phyloP scores from a whole-genome alignment of 2,888 invertebrate genomes.

The Pachymerium ferrugineum region DNA sequence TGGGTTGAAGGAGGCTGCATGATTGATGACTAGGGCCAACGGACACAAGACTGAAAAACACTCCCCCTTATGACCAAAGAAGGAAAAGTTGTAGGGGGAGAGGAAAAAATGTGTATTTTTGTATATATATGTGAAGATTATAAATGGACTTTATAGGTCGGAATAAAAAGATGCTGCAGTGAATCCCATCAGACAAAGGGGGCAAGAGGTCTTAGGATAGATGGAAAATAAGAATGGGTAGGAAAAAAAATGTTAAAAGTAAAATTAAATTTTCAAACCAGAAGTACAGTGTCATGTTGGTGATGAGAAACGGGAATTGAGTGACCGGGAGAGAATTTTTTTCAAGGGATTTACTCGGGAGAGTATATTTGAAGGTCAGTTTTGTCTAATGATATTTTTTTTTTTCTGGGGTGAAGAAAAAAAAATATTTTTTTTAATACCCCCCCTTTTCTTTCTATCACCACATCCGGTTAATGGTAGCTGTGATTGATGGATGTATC shows the following conservation, averaged over 20 bases:
- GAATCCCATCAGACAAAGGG: slow-evolving; percentile 27
- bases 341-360: background rate
- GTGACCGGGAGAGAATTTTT: background rate
- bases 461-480: background rate
- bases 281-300: background rate
- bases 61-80: background rate
- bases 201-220: slow-evolving; percentile 7
- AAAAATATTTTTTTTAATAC: background rate
- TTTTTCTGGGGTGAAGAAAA: background rate
- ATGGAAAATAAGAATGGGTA: slow-evolving; percentile 20
- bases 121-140: background rate
- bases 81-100: background rate
- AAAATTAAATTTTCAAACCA: slow-evolving; percentile 10
- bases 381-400: background rate
- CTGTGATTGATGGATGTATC: slow-evolving; percentile 30
- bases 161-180: slow-evolving; percentile 14
- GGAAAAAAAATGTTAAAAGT: background rate
- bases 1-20: slow-evolving; percentile 17
- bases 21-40: slow-evolving; percentile 15
- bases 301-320: slow-evolving; percentile 9
- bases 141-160: slow-evolving; percentile 24
- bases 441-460: background rate
- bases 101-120: slow-evolving; percentile 3
- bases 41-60: slow-evolving; percentile 14
- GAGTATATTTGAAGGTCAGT: background rate